A percentile compares a stretch with the other conserved stretches of the same genome.
Evolutionary conservation across 1,140 invertebrate species (phyloP).

Genomic region (Euglossa dilemma): DNA sequence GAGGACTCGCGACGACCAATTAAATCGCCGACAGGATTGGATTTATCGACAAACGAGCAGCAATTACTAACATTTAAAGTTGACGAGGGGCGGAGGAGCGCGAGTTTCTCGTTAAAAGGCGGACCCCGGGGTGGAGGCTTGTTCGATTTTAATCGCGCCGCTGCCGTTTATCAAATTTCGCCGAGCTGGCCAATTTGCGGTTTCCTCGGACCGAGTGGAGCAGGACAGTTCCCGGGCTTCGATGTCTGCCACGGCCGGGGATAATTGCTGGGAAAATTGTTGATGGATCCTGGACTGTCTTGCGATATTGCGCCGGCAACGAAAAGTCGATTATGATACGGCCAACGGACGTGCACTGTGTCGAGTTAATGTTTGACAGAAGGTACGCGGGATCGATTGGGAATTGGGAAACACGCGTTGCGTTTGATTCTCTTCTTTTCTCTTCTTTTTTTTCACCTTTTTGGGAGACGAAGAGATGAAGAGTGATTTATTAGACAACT

Average conservation of each 20-base stretch:
- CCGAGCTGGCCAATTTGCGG: constrained; percentile 2
- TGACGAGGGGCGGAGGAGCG: not conserved
- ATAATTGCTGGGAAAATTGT: constrained; percentile 10
- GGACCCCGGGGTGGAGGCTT: too few species aligned
- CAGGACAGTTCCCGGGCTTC: not conserved
- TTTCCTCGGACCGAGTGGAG: not conserved
- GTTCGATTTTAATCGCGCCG: constrained; percentile 32
- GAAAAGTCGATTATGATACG: not conserved
- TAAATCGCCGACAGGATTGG: constrained; percentile 45
- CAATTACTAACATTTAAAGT: constrained; percentile 64
- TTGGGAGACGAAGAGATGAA: too few species aligned
- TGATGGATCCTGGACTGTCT: not conserved
- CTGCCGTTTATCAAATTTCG: constrained; percentile 25
- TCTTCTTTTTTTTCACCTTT: too few species aligned
- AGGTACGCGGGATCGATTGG: too few species aligned
- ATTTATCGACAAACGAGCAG: constrained; percentile 71
- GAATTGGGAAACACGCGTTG: too few species aligned
- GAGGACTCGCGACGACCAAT: constrained; percentile 22
- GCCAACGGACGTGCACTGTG: not conserved
- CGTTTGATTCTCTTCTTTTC: too few species aligned
- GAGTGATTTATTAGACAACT: too few species aligned
- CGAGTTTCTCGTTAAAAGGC: constrained; percentile 16
- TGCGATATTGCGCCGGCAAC: not conserved
- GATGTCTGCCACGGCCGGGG: not conserved
- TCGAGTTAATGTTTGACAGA: not conserved